phyloP scores from a whole-genome alignment of 2,888 invertebrate species.

The Caenorhabditis sp. region DNA sequence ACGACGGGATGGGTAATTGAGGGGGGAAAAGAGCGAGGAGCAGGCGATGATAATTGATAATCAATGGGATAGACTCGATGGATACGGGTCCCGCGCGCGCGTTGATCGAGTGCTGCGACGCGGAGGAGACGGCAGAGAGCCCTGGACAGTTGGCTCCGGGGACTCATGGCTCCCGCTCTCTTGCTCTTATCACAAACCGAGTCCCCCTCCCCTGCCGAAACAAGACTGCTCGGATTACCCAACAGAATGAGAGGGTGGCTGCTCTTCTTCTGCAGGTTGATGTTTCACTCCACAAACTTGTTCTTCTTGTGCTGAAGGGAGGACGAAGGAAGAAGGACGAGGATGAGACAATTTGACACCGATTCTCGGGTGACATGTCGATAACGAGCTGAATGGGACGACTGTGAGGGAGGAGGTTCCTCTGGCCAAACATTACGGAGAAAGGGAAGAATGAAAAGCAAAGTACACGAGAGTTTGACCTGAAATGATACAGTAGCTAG shows the following conservation, averaged over 20 bases:
- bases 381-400: slow-evolving; percentile 41
- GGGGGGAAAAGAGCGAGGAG: slow-evolving; percentile 8
- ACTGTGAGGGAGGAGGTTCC: background rate
- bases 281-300: slow-evolving; percentile 12
- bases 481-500: too few species aligned
- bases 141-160: background rate
- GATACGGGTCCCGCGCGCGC: background rate
- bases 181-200: slow-evolving; percentile 24
- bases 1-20: slow-evolving; percentile 3
- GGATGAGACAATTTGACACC: slow-evolving; percentile 1
- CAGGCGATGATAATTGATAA: slow-evolving; percentile 42
- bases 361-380: slow-evolving; percentile 23
- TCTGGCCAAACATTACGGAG: too few species aligned
- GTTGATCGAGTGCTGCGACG: slow-evolving; percentile 12
- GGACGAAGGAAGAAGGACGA: background rate
- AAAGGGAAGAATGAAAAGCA: too few species aligned
- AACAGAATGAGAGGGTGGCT: background rate
- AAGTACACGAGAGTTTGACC: too few species aligned
- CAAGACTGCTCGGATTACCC: slow-evolving; percentile 24
- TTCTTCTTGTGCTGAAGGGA: background rate
- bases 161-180: background rate
- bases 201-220: slow-evolving; percentile 26
- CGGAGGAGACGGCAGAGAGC: slow-evolving; percentile 2
- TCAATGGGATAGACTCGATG: slow-evolving; percentile 32
- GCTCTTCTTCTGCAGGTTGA: background rate